Conservation (phyloP, 2,113 vertebrate genomes). For the Hyperopisus bebe region DNA sequence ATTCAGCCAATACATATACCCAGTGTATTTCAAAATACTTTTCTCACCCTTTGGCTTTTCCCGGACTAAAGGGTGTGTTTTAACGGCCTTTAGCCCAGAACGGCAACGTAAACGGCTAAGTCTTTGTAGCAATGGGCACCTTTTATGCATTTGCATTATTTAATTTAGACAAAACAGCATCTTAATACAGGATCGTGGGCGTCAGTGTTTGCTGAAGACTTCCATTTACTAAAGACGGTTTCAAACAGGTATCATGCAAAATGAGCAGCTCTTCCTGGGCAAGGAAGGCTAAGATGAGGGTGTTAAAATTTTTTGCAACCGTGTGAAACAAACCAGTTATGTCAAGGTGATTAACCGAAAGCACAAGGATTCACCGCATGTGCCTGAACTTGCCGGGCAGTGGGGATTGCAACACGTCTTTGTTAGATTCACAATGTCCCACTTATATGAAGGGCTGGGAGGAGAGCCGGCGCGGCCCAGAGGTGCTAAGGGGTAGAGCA, state of each 20-base stretch:
- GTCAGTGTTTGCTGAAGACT: not conserved
- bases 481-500: constrained; percentile 51
- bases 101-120: not conserved
- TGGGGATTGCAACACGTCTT: constrained; percentile 51
- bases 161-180: not conserved
- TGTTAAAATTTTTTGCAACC: constrained; percentile 8
- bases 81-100: not conserved
- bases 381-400: constrained; percentile 52
- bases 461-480: constrained; percentile 39
- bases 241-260: not conserved
- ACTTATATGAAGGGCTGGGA: not conserved
- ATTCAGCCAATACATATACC: not conserved
- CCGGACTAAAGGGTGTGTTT: not conserved
- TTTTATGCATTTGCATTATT: not conserved
- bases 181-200: not conserved
- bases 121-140: not conserved
- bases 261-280: not conserved
- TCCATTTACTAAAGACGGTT: not conserved
- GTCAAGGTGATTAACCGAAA: constrained; percentile 42
- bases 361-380: constrained; percentile 31
- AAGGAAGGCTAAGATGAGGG: not conserved
- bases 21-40: not conserved
- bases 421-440: constrained; percentile 9
- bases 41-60: not conserved
- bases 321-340: constrained; percentile 42